These are phyloP conservation scores for Phylloscopus trochiloides DNA, from an alignment of 2,113 vertebrate genomes.

Conservation along the genomic window DNA sequence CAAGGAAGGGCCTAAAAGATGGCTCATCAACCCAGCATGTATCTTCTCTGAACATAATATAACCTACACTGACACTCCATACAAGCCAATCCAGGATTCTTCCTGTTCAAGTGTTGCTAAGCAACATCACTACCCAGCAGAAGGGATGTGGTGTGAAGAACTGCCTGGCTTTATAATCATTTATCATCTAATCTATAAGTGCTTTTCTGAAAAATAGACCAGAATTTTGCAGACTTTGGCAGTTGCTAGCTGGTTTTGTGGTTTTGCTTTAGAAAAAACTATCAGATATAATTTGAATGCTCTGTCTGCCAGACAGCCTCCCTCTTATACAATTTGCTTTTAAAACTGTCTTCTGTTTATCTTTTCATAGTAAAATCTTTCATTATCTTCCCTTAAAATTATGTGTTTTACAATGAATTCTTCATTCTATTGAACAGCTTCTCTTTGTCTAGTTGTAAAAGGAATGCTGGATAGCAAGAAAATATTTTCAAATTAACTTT, in stretches of 20 bases:
- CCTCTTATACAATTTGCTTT: not conserved
- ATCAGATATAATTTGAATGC: not conserved
- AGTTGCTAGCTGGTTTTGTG: not conserved
- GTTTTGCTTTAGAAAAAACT: not conserved
- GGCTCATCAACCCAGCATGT: not conserved
- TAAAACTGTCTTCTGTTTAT: not conserved
- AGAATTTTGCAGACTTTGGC: not conserved
- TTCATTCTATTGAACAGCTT: not conserved
- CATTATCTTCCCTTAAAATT: not conserved
- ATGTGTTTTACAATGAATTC: not conserved
- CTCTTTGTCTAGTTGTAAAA: not conserved
- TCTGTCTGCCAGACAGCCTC: not conserved
- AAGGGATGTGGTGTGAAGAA: conserved; percentile 45
- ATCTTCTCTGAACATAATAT: conserved; percentile 13
- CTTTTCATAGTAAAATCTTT: not conserved
- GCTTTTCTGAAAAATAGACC: conserved; percentile 48
- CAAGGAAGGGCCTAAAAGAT: not conserved
- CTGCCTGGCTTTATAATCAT: conserved; percentile 35
- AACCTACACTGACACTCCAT: conserved; percentile 15
- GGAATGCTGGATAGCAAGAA: not conserved
- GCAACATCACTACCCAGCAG: conserved; percentile 66
- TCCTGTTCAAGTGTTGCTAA: conserved; percentile 67
- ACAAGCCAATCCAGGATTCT: conserved; percentile 47
- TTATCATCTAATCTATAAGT: conserved; percentile 55
- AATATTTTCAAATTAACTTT: not conserved